Evolutionary conservation across 2,888 invertebrate genomes (phyloP).

Genomic region (Phaonia tiefii): DNA sequence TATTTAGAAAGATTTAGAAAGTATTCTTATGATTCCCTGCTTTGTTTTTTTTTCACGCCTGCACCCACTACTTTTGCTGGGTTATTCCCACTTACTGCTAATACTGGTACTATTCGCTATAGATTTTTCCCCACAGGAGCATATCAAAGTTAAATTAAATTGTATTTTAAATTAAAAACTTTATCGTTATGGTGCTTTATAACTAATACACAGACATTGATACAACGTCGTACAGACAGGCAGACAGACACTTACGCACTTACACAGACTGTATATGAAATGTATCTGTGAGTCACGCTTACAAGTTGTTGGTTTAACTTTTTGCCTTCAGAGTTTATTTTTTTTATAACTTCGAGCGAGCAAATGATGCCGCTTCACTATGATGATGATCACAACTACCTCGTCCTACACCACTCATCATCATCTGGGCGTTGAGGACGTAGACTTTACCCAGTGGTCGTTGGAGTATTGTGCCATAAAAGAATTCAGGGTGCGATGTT

Average conservation of each 20-base stretch:
- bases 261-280: conserved; percentile 5
- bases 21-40: no score
- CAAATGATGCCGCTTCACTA: no score
- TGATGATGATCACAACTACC: not conserved
- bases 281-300: conserved; percentile 4
- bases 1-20: no score
- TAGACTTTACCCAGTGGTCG: no score
- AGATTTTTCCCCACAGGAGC: conserved; percentile 67
- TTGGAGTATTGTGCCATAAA: no score
- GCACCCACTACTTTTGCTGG: not conserved
- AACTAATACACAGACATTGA: conserved; percentile 34
- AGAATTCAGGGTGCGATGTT: no score
- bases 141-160: conserved; percentile 80
- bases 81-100: not conserved
- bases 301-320: conserved; percentile 6
- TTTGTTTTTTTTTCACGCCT: no score
- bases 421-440: no score
- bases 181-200: conserved; percentile 71
- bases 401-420: not conserved
- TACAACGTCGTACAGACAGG: no score
- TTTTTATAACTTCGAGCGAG: conserved; percentile 19
- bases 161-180: conserved; percentile 79
- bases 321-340: no score
- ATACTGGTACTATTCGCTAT: not conserved
- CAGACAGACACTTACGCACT: not conserved